Percentiles rank a stretch among this genome's conserved stretches.
Evolutionary conservation across 2,888 invertebrate species (phyloP).

Genomic region (Glyphotaelius pellucidus): DNA sequence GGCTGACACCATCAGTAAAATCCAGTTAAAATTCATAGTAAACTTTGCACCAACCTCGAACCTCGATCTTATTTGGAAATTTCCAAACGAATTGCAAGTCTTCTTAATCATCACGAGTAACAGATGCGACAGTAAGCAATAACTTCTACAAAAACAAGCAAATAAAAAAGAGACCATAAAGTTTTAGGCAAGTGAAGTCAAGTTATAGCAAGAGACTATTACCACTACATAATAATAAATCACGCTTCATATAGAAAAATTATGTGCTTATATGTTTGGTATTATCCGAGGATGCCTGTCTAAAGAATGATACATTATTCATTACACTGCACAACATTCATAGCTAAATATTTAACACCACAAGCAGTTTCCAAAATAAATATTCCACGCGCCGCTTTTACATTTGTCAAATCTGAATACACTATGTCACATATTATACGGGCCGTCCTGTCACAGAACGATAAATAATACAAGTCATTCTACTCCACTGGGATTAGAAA

Average conservation of each 20-base stretch:
- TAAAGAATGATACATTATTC: not conserved
- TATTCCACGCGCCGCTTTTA: not conserved
- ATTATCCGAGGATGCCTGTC: not conserved
- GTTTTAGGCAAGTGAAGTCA: no score
- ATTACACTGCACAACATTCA: not conserved
- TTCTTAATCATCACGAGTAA: no score
- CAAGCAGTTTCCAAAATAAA: not conserved
- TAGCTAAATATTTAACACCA: not conserved
- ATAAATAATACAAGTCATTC: not conserved
- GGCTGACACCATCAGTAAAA: no score
- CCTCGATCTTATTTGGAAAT: no score
- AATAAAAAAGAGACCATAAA: no score
- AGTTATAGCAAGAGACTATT: not conserved
- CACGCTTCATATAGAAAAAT: no score
- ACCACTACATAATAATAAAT: not conserved
- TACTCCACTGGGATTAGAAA: constrained; percentile 9
- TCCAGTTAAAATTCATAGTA: no score
- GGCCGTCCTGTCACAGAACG: not conserved
- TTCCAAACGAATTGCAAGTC: no score
- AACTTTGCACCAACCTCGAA: no score
- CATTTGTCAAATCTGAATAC: not conserved
- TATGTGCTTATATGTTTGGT: not conserved
- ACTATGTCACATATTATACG: not conserved
- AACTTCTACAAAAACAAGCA: no score
- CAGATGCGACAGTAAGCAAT: no score